Conservation (phyloP, 2,113 vertebrate genomes). For the Passer domesticus region DNA sequence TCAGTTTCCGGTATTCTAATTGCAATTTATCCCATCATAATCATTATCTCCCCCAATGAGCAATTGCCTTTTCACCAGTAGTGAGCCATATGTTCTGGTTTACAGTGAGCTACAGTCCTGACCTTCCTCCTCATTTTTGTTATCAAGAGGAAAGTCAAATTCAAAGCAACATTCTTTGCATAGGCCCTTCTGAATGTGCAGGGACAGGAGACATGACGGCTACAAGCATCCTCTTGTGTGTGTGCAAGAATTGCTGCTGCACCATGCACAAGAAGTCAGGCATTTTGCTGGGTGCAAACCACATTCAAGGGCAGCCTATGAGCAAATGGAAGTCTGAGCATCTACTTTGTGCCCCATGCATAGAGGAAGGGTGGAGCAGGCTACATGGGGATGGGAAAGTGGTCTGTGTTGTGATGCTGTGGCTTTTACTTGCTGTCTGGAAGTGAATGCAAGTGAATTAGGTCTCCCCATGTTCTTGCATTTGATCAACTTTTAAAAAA, state of each 20-base stretch:
- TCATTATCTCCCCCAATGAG: not conserved
- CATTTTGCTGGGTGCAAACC: not conserved
- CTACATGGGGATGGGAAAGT: not conserved
- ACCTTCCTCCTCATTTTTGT: not conserved
- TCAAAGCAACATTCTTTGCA: not conserved
- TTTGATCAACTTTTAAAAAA: not conserved
- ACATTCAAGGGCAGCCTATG: not conserved
- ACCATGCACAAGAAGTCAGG: not conserved
- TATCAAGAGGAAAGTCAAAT: not conserved
- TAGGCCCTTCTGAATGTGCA: not conserved
- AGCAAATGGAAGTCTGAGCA: not conserved
- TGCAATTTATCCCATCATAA: not conserved
- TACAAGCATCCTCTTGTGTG: not conserved
- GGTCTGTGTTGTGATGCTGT: fast-evolving
- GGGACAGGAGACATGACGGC: not conserved
- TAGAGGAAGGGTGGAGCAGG: not conserved
- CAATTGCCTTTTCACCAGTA: not conserved
- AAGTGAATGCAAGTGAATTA: fast-evolving
- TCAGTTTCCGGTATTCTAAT: not conserved
- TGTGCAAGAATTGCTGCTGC: not conserved
- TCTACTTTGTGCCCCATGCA: not conserved
- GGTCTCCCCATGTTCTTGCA: not conserved
- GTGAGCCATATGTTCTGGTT: not conserved
- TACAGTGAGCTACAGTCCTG: not conserved
- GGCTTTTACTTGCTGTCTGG: not conserved